Evolutionary conservation across 2,888 invertebrate species (phyloP).

Genomic region (Sphecodes monilicornis): DNA sequence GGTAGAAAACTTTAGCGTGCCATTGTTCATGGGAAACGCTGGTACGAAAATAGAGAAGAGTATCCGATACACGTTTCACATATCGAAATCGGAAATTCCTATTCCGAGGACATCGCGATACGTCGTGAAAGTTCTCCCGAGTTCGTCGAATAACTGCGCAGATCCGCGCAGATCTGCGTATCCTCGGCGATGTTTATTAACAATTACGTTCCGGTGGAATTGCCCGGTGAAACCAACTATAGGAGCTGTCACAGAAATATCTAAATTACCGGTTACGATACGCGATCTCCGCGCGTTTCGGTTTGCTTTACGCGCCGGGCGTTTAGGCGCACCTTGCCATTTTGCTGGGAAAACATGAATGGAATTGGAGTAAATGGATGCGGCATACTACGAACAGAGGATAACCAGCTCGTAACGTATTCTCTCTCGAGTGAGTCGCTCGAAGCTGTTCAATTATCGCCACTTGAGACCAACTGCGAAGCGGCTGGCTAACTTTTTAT

Average conservation of each 20-base stretch:
- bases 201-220: not conserved
- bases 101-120: not conserved
- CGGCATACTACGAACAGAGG: not conserved
- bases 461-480: slow-evolving; percentile 63
- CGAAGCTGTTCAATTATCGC: slow-evolving; percentile 65
- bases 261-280: not conserved
- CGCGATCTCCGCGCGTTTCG: not conserved
- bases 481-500: slow-evolving; percentile 61
- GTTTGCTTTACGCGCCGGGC: not conserved
- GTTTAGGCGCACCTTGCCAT: not conserved
- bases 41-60: not conserved
- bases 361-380: slow-evolving; percentile 16
- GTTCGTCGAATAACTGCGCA: not conserved
- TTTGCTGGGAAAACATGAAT: slow-evolving; percentile 3
- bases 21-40: not conserved
- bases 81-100: not conserved
- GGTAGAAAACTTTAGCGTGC: not conserved
- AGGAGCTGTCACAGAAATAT: not conserved
- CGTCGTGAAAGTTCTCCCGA: slow-evolving; percentile 9
- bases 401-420: slow-evolving; percentile 4
- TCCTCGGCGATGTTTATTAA: not conserved
- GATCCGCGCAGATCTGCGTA: not conserved
- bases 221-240: not conserved
- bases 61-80: not conserved
- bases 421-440: slow-evolving; percentile 38